phyloP scores from a whole-genome alignment of 2,113 vertebrate genomes.

The Oenanthe oenanthe region DNA sequence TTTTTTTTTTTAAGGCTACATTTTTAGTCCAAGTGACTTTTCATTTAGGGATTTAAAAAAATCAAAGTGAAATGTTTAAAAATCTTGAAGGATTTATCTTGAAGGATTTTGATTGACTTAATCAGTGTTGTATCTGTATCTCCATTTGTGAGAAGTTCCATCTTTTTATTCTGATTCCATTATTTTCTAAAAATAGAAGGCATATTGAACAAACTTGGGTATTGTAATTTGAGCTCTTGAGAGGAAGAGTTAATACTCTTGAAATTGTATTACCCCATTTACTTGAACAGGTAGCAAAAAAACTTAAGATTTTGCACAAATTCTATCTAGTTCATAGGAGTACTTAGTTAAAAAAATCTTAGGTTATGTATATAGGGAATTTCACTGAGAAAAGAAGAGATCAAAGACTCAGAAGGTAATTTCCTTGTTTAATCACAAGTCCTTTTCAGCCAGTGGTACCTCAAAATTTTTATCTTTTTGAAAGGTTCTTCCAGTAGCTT shows the following conservation, averaged over 20 bases:
- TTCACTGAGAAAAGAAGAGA: background rate
- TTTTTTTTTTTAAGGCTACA: background rate
- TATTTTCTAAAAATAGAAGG: slow-evolving; percentile 60
- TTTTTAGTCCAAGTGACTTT: slow-evolving; percentile 49
- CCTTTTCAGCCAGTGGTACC: background rate
- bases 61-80: slow-evolving; percentile 30
- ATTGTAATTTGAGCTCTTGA: slow-evolving; percentile 37
- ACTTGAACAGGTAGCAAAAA: background rate
- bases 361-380: background rate
- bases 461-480: background rate
- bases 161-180: slow-evolving; percentile 55
- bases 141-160: slow-evolving; percentile 58
- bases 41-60: background rate
- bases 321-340: background rate
- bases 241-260: slow-evolving; percentile 2
- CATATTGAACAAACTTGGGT: slow-evolving; percentile 45
- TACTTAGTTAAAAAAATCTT: background rate
- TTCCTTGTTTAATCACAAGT: background rate
- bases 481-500: background rate
- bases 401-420: background rate
- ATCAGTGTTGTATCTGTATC: slow-evolving; percentile 57
- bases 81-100: slow-evolving; percentile 42
- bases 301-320: background rate
- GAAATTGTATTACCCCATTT: slow-evolving; percentile 31
- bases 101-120: slow-evolving; percentile 64